Base-by-base conservation (phyloP, 2,797 vertebrate genomes). In the Chaunax sp. region DNA sequence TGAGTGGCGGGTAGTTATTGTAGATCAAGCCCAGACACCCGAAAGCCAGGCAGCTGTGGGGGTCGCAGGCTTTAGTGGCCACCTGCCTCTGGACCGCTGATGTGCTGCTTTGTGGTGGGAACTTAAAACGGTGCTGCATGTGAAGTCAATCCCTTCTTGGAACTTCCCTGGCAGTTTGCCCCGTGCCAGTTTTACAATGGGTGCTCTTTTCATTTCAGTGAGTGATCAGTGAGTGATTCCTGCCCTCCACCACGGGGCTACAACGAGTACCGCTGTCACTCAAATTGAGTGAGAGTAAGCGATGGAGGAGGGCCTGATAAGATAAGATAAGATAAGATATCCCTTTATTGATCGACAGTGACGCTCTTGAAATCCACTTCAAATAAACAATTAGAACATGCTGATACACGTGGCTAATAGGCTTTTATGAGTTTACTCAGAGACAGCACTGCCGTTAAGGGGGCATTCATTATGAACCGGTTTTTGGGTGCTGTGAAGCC, bases 1-100 rank as follows among this genome's bases (percentile, higher is more conserved):
- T 88, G 85, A 84, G 65, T 88, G 85, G 79, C 46, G 23, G 69
- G 75, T 84, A 82, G 81, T 93, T 89, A 91, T 88, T 88, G 82
- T 70, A 87, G 86, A 91, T 93, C 87, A 91, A 92, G 85, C 83
- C 65, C 6, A 2, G 54, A 68, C 26, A 11, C 70, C 28, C 65
- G 72, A 56, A 65, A 73, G 61, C 53, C 19, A 2, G 56, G 4
- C 6, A 26, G 58, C 35, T 19, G 60, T 16, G 15, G 5, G 18
- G 0, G 70, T 75, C 64, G 69, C 51, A 44, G 46, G 76, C 72
- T 70, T 75, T 75, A 66, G 69, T 20, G 25, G 52, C 33, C 33
- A 8, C 53, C 76, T 67, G 77, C 51, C 50, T 33, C 37, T 26
- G 65, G 62, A 69, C 65, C 6, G 11, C 77, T 23, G 72, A 69